These are phyloP conservation scores for Drosophila niveifrons DNA, from an alignment of 2,888 invertebrate species.

Conservation along the genomic window DNA sequence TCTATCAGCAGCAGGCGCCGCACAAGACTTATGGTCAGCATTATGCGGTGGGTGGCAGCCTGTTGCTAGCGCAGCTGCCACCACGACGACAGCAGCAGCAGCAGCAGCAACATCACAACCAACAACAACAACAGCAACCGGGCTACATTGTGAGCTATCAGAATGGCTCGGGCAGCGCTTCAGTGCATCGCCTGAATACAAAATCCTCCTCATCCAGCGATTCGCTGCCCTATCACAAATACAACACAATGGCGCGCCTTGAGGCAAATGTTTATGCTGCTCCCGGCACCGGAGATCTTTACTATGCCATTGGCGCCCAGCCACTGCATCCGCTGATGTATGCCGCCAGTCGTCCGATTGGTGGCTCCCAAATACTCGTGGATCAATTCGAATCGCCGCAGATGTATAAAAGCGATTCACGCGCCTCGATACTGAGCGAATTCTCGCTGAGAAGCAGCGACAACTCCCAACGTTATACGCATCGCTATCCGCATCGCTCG, in stretches of 20 bases:
- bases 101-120: constrained; percentile 38
- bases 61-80: constrained; percentile 59
- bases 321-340: constrained; percentile 79
- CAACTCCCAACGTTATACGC: constrained; percentile 76
- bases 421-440: constrained; percentile 85
- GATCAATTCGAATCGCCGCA: constrained; percentile 81
- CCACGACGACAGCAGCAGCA: constrained; percentile 32
- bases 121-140: constrained; percentile 45
- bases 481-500: constrained; percentile 71
- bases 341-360: constrained; percentile 81
- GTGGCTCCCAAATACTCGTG: constrained; percentile 83
- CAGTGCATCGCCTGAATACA: constrained; percentile 77
- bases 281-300: constrained; percentile 64
- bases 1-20: constrained; percentile 48
- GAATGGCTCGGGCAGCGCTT: constrained; percentile 47
- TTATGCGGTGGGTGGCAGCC: constrained; percentile 53
- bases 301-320: constrained; percentile 66
- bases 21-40: constrained; percentile 46
- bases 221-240: constrained; percentile 83
- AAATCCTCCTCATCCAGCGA: constrained; percentile 86
- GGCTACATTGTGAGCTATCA: constrained; percentile 66
- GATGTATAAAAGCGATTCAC: constrained; percentile 85
- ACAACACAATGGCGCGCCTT: constrained; percentile 81
- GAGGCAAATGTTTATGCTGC: constrained; percentile 74
- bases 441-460: constrained; percentile 85